Conservation (phyloP, 30 jellyfish, hydroid and myxozoan genomes). For the Aurelia coerulea region DNA sequence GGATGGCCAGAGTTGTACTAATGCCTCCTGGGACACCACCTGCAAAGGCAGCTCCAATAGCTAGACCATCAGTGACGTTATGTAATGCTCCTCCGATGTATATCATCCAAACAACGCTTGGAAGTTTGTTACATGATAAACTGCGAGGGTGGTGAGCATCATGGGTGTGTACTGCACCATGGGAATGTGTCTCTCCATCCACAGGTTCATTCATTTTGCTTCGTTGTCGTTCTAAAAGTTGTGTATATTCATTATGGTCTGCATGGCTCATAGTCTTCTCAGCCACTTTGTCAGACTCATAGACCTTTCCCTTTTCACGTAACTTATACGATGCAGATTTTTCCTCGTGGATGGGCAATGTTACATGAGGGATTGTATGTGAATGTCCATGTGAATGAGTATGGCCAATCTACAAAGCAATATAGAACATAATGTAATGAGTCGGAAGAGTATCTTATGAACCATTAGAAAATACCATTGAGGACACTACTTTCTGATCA, state of each 20-base stretch:
- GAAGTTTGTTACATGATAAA: conserved; percentile 40
- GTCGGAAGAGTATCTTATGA: no score
- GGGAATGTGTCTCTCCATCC: not conserved
- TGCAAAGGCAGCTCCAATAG: conserved; percentile 94
- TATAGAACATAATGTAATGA: not conserved
- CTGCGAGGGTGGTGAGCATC: not conserved
- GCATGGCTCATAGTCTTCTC: not conserved
- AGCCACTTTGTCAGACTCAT: not conserved
- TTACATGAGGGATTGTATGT: conserved; percentile 52
- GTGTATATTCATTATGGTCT: conserved; percentile 2
- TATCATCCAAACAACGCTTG: conserved; percentile 84
- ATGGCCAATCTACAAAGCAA: conserved; percentile 62
- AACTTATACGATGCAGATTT: conserved; percentile 9
- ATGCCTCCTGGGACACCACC: conserved; percentile 90
- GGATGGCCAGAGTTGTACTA: conserved; percentile 84
- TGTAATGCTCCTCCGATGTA: conserved; percentile 75
- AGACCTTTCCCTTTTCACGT: not conserved
- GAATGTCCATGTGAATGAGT: conserved; percentile 92
- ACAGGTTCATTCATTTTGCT: not conserved
- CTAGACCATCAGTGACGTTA: conserved; percentile 87
- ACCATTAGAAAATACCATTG: no score
- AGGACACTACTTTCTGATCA: no score
- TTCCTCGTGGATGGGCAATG: conserved; percentile 29
- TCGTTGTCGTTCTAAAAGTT: not conserved
- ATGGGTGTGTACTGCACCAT: not conserved